Conservation (phyloP, 2,888 invertebrate species). For the Sesia bembeciformis region DNA sequence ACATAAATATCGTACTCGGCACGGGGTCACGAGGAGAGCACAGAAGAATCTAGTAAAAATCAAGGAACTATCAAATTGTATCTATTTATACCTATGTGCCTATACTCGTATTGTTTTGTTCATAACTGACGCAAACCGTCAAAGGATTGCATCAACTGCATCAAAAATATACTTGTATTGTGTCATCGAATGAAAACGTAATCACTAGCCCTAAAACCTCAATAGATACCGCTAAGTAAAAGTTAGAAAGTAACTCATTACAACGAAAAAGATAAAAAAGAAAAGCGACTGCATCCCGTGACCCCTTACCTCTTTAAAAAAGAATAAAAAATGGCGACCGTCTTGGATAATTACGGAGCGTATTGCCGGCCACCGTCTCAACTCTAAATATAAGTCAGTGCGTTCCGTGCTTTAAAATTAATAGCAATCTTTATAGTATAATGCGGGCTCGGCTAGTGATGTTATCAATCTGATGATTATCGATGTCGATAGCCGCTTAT, state of each 20-base stretch:
- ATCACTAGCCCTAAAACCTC: too few relatives aligned
- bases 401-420: constrained; percentile 58
- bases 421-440: constrained; percentile 70
- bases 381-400: constrained; percentile 49
- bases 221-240: constrained; percentile 11
- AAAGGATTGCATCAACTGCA: not conserved
- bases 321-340: constrained; percentile 46
- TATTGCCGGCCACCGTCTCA: constrained; percentile 48
- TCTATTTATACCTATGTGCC: too few relatives aligned
- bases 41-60: too few relatives aligned
- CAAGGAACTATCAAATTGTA: too few relatives aligned
- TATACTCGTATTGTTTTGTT: too few relatives aligned
- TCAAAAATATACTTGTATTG: not conserved
- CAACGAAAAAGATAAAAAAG: constrained; percentile 14
- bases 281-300: constrained; percentile 24
- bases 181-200: not conserved
- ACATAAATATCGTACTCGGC: too few relatives aligned
- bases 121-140: not conserved
- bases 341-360: constrained; percentile 51
- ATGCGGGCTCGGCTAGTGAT: constrained; percentile 52
- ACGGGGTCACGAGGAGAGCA: too few relatives aligned
- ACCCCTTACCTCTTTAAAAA: constrained; percentile 47
- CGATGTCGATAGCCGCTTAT: constrained; percentile 39
- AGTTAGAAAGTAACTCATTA: not conserved
- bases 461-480: constrained; percentile 36